Conservation (phyloP, 2,797 vertebrate species). For the Streptopelia turtur region DNA sequence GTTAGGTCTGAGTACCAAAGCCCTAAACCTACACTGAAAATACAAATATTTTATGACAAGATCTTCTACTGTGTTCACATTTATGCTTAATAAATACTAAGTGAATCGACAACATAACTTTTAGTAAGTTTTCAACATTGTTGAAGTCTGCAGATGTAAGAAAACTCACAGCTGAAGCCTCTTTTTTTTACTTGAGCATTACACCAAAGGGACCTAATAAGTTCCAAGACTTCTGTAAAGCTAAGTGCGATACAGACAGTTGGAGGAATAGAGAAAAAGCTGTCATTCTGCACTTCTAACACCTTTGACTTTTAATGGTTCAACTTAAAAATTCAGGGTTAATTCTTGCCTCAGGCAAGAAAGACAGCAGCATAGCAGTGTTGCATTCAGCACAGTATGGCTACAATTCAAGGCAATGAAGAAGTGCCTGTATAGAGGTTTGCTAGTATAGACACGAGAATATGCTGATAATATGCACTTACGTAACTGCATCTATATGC, state of each 20-base stretch:
- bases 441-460: not conserved
- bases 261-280: not conserved
- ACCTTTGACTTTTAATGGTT: not conserved
- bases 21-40: not conserved
- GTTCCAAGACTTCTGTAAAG: not conserved
- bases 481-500: not conserved
- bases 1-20: not conserved
- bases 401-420: not conserved
- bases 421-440: not conserved
- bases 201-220: not conserved
- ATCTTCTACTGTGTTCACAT: not conserved
- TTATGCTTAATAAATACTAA: not conserved
- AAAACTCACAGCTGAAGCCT: not conserved
- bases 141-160: not conserved
- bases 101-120: not conserved
- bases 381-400: not conserved
- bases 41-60: not conserved
- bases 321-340: constrained; percentile 12
- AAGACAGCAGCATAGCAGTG: not conserved
- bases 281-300: not conserved
- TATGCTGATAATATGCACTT: not conserved
- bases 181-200: not conserved
- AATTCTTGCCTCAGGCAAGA: not conserved
- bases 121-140: not conserved
- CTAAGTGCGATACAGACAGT: not conserved